Percentiles rank a stretch among this genome's conserved stretches.
Conservation (phyloP, 2,113 vertebrate species). For the Sinocyclocheilus maitianheensis region DNA sequence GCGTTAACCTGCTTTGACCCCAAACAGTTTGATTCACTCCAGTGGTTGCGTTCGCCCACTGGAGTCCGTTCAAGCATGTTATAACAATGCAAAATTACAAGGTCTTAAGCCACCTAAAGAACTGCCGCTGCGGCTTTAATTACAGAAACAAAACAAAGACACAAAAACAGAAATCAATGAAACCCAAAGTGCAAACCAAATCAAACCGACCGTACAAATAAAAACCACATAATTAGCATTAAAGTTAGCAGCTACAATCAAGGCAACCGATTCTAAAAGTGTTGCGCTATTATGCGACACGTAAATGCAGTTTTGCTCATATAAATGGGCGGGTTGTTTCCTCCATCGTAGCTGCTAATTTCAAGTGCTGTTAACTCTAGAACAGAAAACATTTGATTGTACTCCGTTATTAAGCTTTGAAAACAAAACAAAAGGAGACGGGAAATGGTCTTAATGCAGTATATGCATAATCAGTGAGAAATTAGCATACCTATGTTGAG, state of each 20-base stretch:
- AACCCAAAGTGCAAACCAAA: slow-evolving; percentile 49
- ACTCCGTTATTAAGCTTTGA: slow-evolving; percentile 74
- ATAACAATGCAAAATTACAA: slow-evolving; percentile 71
- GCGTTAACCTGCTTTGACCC: slow-evolving; percentile 71
- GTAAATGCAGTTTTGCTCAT: neutral
- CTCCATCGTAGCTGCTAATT: slow-evolving; percentile 79
- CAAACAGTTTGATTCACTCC: slow-evolving; percentile 74
- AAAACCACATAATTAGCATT: slow-evolving; percentile 68
- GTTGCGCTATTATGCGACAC: neutral
- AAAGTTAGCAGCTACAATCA: slow-evolving; percentile 80
- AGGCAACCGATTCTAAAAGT: slow-evolving; percentile 16
- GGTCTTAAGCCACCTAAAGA: slow-evolving; percentile 70
- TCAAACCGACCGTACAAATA: slow-evolving; percentile 55
- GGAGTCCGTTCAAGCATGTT: slow-evolving; percentile 71
- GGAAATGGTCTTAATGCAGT: slow-evolving; percentile 71
- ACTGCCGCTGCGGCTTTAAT: slow-evolving; percentile 69
- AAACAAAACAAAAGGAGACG: slow-evolving; percentile 75
- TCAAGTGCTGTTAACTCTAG: slow-evolving; percentile 73
- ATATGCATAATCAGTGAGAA: slow-evolving; percentile 59
- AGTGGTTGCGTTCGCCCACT: slow-evolving; percentile 69
- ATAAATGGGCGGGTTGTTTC: slow-evolving; percentile 20
- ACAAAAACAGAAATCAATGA: slow-evolving; percentile 50
- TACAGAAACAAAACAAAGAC: slow-evolving; percentile 61
- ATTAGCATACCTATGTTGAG: slow-evolving; percentile 34
- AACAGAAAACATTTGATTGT: slow-evolving; percentile 78